Evolutionary conservation across 2,113 vertebrate genomes (phyloP), one percentile per base, ranked within the genome.

Genomic region (Eolophus roseicapilla): DNA sequence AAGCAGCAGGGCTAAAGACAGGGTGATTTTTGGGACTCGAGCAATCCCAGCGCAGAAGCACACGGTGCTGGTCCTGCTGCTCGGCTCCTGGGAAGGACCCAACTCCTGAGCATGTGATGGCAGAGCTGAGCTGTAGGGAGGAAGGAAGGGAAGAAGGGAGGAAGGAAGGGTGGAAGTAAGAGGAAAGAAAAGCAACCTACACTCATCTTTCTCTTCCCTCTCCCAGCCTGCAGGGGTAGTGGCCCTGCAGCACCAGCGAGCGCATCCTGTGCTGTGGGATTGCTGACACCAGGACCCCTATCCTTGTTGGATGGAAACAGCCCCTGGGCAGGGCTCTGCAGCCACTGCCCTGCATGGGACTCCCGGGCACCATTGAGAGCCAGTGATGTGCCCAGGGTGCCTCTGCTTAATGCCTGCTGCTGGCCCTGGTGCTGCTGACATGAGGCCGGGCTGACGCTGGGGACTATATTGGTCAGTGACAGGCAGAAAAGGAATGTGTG

Each of bases 381-480:
- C 50, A 4, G 62, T 2, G 13, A 4, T 2, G 7, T 17, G 35
- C 95, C 60, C 5, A 6, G 39, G 73, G 8, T 8, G 18, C 11
- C 2, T 11, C 79, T 31, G 82, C 69, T 52, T 82, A 35, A 14
- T 2, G 33, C 78, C 76, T 41, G 35, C 86, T 24, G 0, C 9
- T 7, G 5, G 81, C 68, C 78, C 63, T 1, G 13, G 60, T 57
- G 8, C 47, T 2, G 47, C 82, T 81, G 91, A 46, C n/a, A 41
- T 3, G 37, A 6, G 69, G 39, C 55, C 8, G 2, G 17, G 70
- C 65, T 95, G 96, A 96, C 59, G 74, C 86, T 1, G 63, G 82
- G 69, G 28, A 4, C 96, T 96, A 97, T 94, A 97, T 96, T 41
- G 3, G 96, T 83, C 90, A 1, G 80, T 97, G 97, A 97, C 95